phyloP scores from a whole-genome alignment of 2,888 invertebrate species.

The Drosophila meridiana region DNA sequence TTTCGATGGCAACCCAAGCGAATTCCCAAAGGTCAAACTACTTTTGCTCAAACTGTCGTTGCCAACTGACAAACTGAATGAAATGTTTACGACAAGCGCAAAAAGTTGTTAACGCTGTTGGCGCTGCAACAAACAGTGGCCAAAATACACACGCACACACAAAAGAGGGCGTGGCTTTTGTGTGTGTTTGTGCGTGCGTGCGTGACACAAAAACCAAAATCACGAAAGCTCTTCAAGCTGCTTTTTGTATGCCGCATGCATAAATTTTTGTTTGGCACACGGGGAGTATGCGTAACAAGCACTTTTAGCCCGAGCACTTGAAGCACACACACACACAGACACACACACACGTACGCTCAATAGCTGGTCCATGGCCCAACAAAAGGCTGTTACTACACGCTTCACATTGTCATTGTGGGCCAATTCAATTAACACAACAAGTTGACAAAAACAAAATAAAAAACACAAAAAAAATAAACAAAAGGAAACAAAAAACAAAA shows the following conservation, averaged over 20 bases:
- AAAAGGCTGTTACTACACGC: slow-evolving; percentile 38
- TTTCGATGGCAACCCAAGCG: slow-evolving; percentile 25
- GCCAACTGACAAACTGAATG: slow-evolving; percentile 52
- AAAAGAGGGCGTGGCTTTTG: slow-evolving; percentile 35
- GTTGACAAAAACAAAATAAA: slow-evolving; percentile 29
- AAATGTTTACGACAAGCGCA: slow-evolving; percentile 59
- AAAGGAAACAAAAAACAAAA: slow-evolving; percentile 6
- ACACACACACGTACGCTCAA: slow-evolving; percentile 11
- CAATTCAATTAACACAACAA: slow-evolving; percentile 75
- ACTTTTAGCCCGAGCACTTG: slow-evolving; percentile 50
- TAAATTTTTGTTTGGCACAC: slow-evolving; percentile 68
- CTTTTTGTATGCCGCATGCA: slow-evolving; percentile 42
- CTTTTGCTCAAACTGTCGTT: slow-evolving; percentile 54
- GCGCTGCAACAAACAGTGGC: slow-evolving; percentile 35
- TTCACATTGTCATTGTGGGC: slow-evolving; percentile 52
- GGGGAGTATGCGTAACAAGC: slow-evolving; percentile 72
- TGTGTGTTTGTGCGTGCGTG: slow-evolving; percentile 15
- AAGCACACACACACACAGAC: slow-evolving; percentile 27
- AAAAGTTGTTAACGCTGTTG: slow-evolving; percentile 50
- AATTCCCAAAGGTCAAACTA: slow-evolving; percentile 65
- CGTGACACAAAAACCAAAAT: slow-evolving; percentile 52
- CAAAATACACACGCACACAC: slow-evolving; percentile 11
- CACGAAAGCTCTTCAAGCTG: slow-evolving; percentile 45
- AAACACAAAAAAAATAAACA: slow-evolving; percentile 12
- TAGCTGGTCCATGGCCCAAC: slow-evolving; percentile 46